These are phyloP conservation scores for Proctacanthus coquilletti DNA, from an alignment of 1,140 invertebrate species.

Conservation along the genomic window DNA sequence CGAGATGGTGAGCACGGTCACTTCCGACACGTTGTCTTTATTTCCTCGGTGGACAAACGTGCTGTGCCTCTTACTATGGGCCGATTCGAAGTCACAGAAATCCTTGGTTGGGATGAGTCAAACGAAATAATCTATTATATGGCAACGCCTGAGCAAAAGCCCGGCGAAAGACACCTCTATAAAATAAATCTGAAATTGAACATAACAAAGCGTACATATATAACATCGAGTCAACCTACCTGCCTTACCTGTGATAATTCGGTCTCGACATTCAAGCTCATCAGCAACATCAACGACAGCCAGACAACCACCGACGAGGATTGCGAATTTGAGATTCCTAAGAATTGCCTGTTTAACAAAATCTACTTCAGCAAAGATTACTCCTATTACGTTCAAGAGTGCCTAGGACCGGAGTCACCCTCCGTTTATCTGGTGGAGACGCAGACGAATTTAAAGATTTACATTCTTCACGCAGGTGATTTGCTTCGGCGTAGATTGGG, in stretches of 20 bases:
- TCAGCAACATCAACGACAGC: constrained; percentile 7
- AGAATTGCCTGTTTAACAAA: constrained; percentile 45
- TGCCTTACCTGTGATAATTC: constrained; percentile 28
- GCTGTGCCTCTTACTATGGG: constrained; percentile 43
- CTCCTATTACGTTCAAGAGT: constrained; percentile 47
- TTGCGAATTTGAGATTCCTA: constrained; percentile 22
- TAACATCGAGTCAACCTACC: constrained; percentile 22
- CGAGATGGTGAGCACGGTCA: constrained; percentile 37
- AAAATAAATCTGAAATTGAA: constrained; percentile 36
- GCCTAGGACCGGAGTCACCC: constrained; percentile 54
- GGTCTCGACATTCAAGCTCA: constrained; percentile 17
- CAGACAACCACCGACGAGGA: constrained; percentile 13
- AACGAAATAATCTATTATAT: constrained; percentile 48
- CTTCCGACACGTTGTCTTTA: constrained; percentile 33
- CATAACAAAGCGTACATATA: constrained; percentile 25
- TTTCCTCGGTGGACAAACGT: constrained; percentile 29
- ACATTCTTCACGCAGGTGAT: constrained; percentile 38
- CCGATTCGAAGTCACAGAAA: constrained; percentile 46
- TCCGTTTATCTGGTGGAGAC: constrained; percentile 41
- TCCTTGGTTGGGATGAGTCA: constrained; percentile 48
- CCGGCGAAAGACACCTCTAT: constrained; percentile 59
- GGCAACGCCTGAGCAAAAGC: constrained; percentile 48
- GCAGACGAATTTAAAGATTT: constrained; percentile 36
- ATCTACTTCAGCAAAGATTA: constrained; percentile 46
- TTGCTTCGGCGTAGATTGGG: constrained; percentile 32